phyloP scores from a whole-genome alignment of 2,888 invertebrate genomes.

The Neoascia interrupta region DNA sequence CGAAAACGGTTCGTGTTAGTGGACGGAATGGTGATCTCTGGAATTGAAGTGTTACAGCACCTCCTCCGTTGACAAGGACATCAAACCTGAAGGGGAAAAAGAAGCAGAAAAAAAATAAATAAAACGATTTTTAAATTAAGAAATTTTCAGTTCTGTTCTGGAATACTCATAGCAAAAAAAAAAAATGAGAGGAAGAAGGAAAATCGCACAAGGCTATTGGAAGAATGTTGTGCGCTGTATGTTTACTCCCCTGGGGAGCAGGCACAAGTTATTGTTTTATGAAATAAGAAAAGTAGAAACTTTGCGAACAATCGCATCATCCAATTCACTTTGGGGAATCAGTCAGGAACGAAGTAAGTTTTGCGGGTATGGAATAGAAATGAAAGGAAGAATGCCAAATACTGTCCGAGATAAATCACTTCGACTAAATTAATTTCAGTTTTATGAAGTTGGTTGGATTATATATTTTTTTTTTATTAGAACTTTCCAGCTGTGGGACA shows the following conservation, averaged over 20 bases:
- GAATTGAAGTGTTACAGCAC: slow-evolving; percentile 97
- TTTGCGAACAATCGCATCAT: slow-evolving; percentile 63
- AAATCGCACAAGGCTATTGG: background rate
- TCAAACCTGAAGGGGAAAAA: slow-evolving; percentile 89
- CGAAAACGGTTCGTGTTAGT: slow-evolving; percentile 92
- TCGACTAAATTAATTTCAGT: slow-evolving; percentile 73
- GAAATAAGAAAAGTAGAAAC: slow-evolving; percentile 61
- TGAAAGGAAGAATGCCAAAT: slow-evolving; percentile 68
- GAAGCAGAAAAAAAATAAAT: no score
- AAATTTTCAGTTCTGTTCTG: slow-evolving; percentile 6
- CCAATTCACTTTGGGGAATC: slow-evolving; percentile 67
- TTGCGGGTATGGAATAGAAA: slow-evolving; percentile 40
- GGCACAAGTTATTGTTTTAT: slow-evolving; percentile 61
- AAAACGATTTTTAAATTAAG: slow-evolving; percentile 2
- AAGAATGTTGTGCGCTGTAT: slow-evolving; percentile 7
- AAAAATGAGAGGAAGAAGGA: background rate
- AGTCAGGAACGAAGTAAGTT: slow-evolving; percentile 46
- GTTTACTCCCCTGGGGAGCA: slow-evolving; percentile 3
- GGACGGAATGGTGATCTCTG: slow-evolving; percentile 96
- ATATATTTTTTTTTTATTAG: slow-evolving; percentile 16
- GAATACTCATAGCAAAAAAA: background rate
- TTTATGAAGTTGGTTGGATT: slow-evolving; percentile 70
- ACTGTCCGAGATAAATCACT: slow-evolving; percentile 73
- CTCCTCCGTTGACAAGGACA: slow-evolving; percentile 98
- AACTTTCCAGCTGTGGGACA: slow-evolving; percentile 59